Base-by-base conservation (phyloP, 2,797 vertebrate genomes). In the Onychomys torridus region DNA sequence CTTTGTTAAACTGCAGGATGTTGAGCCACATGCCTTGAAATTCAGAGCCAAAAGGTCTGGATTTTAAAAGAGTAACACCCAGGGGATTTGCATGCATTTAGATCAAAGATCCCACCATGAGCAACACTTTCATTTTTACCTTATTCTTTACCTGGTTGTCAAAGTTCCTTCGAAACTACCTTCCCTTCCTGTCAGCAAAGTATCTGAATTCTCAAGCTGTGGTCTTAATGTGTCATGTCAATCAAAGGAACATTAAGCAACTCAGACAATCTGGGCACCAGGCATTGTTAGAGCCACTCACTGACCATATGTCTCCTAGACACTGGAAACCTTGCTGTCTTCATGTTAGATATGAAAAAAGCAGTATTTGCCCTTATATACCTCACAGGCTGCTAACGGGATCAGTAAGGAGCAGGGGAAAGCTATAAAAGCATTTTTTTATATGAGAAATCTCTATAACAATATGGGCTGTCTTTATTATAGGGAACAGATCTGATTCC, bases 131-230 rank as follows among this genome's bases (percentile, higher is more conserved):
- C 43, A 86, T 78, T 83, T 89, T 92, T 63, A 75, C n/a, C 91
- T 69, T 34, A 92, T 85, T 92, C 71, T 96, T 67, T 93, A 69
- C 43, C 34, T 32, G 69, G 61, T 81, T 88, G 85, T 27, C 95
- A 92, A 79, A 71, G 82, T 81, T 84, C 52, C 49, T 84, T 87
- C 32, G 9, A 93, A 78, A 67, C 19, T 9, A 61, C 2, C 6
- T 43, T 90, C 52, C 49, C 43, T 81, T 79, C 76, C 10, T 29
- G 29, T 61, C 8, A 37, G 10, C 46, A 40, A 90, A 90, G 67
- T 63, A 81, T 75, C 23, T 81, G 10, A 88, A 90, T 84, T 90
- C 32, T 76, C 69, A 37, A 81, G 25, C 29, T 78, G 7, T 71
- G 89, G 87, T 88, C 52, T 88, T 81, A 55, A 73, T 34, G 32